Evolutionary conservation across 2,113 vertebrate species (phyloP).

Genomic region (Anser brachyrhynchus): DNA sequence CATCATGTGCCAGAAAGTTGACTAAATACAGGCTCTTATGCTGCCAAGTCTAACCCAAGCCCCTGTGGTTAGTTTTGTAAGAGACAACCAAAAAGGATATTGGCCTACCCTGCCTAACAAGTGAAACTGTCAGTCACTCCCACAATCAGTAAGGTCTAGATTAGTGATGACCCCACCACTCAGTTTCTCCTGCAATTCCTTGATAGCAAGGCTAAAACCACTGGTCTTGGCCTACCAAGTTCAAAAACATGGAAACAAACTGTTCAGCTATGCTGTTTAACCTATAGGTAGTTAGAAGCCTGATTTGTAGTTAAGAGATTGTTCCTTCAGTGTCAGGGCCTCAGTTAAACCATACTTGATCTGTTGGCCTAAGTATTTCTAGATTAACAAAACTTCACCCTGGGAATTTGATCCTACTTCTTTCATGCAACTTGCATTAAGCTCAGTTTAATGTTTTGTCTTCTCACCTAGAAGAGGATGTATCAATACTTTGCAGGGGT

Average conservation of each 20-base stretch:
- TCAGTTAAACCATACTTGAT: not conserved
- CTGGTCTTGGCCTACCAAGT: not conserved
- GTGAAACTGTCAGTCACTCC: not conserved
- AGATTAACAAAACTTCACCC: not conserved
- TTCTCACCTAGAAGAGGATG: not conserved
- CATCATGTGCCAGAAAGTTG: not conserved
- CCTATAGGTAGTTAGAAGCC: not conserved
- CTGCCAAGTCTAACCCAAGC: not conserved
- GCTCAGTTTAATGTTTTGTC: not conserved
- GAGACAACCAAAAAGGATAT: not conserved
- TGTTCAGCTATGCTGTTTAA: not conserved
- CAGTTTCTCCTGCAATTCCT: not conserved
- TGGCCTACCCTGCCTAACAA: not conserved
- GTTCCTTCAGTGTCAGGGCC: not conserved
- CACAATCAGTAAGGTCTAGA: not conserved
- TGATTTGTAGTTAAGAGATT: not conserved
- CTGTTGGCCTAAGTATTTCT: not conserved
- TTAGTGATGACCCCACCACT: not conserved
- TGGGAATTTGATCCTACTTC: not conserved
- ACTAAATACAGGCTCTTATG: not conserved
- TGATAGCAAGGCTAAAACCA: not conserved
- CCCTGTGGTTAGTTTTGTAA: not conserved
- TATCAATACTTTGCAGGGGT: not conserved
- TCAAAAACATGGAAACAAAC: not conserved
- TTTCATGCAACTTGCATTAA: not conserved